Evolutionary conservation across 2,797 vertebrate species (phyloP), one percentile per base, ranked within the genome.

Genomic region (Helarctos malayanus): DNA sequence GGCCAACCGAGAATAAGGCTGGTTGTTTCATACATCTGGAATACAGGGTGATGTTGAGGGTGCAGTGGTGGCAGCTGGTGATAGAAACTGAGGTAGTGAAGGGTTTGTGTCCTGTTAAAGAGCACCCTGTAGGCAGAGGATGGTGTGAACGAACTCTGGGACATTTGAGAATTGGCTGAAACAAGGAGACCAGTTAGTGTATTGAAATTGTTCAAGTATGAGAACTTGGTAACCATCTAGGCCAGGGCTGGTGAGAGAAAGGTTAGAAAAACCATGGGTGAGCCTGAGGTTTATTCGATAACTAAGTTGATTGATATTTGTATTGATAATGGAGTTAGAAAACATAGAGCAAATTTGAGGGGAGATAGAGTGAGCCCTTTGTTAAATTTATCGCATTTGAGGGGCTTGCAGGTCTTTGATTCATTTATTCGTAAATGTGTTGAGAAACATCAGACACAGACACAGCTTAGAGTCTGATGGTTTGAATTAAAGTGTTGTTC

Each of bases 261-360:
- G 57, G 29, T 82, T 84, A 86, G 82, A 52, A 79, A 89, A 89
- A 41, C 12, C 11, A 61, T n/a, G 4, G 5, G 38, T 54, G 52
- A 81, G 12, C 9, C 21, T 81, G 57, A 95, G 54, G n/a, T 84
- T 83, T 84, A 57, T 73, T 85, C 96, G 38, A 38, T 63, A 89
- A 65, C 78, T 52, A 61, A 41, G 23, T 69, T 18, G 49, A 57
- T 61, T 89, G 45, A 25, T 89, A 38, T 3, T 71, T 91, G n/a
- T 83, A 76, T 38, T 79, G 11, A 45, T 47, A 87, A 32, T 49
- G 35, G 59, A 78, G 27, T 63, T 29, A 19, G 69, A 71, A 84
- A 90, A 83, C 25, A 71, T 52, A 32, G 80, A 82, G 23, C 71
- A 86, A 92, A 14, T 80, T 68, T 86, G n/a, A 91, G 18, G 49